Evolutionary conservation across 30 jellyfish, hydroid and myxozoan species (phyloP).

Genomic region (Sanderia malayensis): DNA sequence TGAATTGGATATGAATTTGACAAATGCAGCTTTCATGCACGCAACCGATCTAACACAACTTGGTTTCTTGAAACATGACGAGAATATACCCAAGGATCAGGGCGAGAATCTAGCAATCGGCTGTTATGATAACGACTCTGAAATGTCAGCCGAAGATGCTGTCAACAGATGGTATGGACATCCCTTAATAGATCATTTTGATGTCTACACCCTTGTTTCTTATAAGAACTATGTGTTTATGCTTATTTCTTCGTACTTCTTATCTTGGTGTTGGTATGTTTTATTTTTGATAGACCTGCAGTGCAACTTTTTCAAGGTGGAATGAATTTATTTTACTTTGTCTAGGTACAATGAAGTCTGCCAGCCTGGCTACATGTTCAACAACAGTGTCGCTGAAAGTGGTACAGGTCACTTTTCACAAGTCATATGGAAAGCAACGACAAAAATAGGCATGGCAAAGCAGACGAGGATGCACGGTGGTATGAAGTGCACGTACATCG

Average conservation of each 20-base stretch:
- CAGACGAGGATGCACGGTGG: conserved; percentile 93
- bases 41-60: conserved; percentile 77
- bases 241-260: too few relatives aligned
- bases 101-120: conserved; percentile 97
- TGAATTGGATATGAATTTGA: conserved; percentile 58
- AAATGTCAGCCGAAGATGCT: conserved; percentile 99
- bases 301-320: too few relatives aligned
- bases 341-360: conserved; percentile 95
- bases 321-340: too few relatives aligned
- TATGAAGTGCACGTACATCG: conserved; percentile 90
- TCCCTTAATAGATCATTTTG: too few relatives aligned
- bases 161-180: conserved; percentile 89
- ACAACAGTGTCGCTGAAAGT: conserved; percentile 57
- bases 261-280: too few relatives aligned
- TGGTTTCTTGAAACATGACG: conserved; percentile 85
- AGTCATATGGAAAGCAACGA: conserved; percentile 87
- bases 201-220: too few relatives aligned
- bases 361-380: conserved; percentile 90
- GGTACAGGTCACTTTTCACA: conserved; percentile 97
- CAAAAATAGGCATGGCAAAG: conserved; percentile 91
- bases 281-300: too few relatives aligned
- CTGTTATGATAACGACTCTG: conserved; percentile 91
- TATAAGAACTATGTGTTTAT: too few relatives aligned
- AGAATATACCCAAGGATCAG: conserved; percentile 47
- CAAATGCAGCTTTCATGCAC: conserved; percentile 74